Evolutionary conservation across 2,888 invertebrate genomes (phyloP).

Genomic region (Blera fallax): DNA sequence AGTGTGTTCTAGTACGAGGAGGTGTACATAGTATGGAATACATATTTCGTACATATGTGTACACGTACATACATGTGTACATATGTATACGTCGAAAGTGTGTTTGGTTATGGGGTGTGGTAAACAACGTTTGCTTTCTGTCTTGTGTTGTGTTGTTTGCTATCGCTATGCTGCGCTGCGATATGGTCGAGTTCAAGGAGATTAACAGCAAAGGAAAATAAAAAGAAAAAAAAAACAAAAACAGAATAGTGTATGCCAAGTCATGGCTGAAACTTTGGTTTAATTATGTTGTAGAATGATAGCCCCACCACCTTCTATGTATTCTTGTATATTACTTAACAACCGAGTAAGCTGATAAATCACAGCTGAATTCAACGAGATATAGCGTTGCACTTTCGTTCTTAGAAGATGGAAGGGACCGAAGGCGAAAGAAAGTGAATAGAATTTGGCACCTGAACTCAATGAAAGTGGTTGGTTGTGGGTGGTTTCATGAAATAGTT

Average conservation of each 20-base stretch:
- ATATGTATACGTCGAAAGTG: conserved; percentile 27
- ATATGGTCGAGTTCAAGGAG: conserved; percentile 60
- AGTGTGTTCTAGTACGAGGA: conserved; percentile 1
- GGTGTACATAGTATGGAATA: background rate
- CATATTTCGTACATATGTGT: background rate
- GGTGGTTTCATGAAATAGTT: background rate
- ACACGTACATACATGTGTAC: too few species aligned
- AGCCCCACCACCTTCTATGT: background rate
- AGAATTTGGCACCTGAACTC: background rate
- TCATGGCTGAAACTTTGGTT: conserved; percentile 27
- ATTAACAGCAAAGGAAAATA: background rate
- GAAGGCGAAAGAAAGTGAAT: background rate
- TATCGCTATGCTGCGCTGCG: conserved; percentile 6
- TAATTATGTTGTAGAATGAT: conserved; percentile 9
- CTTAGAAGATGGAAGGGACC: background rate
- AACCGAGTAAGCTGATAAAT: background rate
- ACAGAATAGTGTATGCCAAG: conserved; percentile 9
- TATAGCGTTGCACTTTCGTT: background rate
- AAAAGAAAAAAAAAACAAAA: too few species aligned
- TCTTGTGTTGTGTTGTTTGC: conserved; percentile 1
- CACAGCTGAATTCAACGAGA: too few species aligned
- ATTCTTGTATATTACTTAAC: background rate
- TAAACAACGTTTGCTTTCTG: conserved; percentile 50
- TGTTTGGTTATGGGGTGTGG: conserved; percentile 37
- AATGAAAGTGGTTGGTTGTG: background rate